Evolutionary conservation across 2,113 vertebrate genomes (phyloP).

Genomic region (Amazona guildingii): DNA sequence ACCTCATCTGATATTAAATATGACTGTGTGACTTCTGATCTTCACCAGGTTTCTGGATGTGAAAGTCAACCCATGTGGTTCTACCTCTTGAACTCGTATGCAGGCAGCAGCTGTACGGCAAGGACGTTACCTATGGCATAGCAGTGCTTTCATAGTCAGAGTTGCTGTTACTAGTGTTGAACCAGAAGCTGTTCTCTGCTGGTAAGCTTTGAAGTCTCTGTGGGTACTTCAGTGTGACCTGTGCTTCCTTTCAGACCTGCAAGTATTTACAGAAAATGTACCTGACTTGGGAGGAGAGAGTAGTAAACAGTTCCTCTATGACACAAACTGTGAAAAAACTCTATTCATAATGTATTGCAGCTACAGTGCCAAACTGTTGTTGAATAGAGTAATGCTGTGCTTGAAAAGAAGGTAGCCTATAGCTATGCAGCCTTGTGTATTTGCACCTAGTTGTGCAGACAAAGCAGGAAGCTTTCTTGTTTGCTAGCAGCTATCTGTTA

Average conservation of each 20-base stretch:
- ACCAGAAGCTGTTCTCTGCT: background rate
- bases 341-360: background rate
- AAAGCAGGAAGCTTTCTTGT: background rate
- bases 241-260: background rate
- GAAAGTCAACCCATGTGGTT: background rate
- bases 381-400: background rate
- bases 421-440: background rate
- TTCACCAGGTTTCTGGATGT: background rate
- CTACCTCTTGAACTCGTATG: background rate
- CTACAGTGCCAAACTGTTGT: background rate
- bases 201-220: background rate
- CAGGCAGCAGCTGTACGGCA: background rate
- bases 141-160: background rate
- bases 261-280: background rate
- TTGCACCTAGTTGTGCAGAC: background rate
- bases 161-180: background rate
- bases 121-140: background rate
- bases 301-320: background rate
- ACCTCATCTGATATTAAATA: background rate
- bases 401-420: background rate
- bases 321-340: background rate
- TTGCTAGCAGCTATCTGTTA: background rate
- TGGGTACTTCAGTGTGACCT: background rate
- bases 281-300: background rate
- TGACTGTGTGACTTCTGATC: background rate